A percentile compares a stretch with the other conserved stretches of the same genome.
Evolutionary conservation across 2,888 invertebrate species (phyloP).

Genomic region (Andrena dorsata): DNA sequence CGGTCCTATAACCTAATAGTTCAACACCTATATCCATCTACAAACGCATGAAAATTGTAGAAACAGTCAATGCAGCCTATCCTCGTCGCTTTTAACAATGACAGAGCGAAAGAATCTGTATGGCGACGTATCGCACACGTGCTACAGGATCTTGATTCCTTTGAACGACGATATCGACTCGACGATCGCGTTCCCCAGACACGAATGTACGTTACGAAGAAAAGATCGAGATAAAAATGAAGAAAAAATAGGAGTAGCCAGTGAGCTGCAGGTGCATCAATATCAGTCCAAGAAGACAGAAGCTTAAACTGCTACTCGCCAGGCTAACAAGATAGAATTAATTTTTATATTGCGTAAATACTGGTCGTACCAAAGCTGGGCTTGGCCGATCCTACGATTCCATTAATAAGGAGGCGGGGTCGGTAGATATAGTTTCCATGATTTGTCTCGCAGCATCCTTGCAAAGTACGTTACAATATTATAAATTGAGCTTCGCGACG

Average conservation of each 20-base stretch:
- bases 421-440: conserved; percentile 38
- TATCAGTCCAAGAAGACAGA: conserved; percentile 33
- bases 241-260: neutral
- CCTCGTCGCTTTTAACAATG: neutral
- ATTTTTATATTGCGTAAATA: conserved; percentile 55
- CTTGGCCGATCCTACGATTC: conserved; percentile 41
- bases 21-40: too few relatives aligned
- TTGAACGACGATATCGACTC: conserved; percentile 3
- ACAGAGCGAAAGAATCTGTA: neutral
- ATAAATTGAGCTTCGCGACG: conserved; percentile 7
- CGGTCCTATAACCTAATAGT: too few relatives aligned
- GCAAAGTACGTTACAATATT: neutral
- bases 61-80: neutral
- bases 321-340: conserved; percentile 52
- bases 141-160: neutral
- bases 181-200: neutral
- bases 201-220: neutral
- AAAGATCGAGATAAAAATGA: neutral
- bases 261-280: conserved; percentile 10
- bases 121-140: too few relatives aligned
- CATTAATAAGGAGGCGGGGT: conserved; percentile 57
- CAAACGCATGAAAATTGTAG: too few relatives aligned
- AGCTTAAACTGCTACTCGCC: conserved; percentile 24
- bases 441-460: conserved; percentile 38
- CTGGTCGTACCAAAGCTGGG: conserved; percentile 46